These are phyloP conservation scores for Dione vanillae DNA, from an alignment of 2,888 invertebrate species.

Conservation along the genomic window DNA sequence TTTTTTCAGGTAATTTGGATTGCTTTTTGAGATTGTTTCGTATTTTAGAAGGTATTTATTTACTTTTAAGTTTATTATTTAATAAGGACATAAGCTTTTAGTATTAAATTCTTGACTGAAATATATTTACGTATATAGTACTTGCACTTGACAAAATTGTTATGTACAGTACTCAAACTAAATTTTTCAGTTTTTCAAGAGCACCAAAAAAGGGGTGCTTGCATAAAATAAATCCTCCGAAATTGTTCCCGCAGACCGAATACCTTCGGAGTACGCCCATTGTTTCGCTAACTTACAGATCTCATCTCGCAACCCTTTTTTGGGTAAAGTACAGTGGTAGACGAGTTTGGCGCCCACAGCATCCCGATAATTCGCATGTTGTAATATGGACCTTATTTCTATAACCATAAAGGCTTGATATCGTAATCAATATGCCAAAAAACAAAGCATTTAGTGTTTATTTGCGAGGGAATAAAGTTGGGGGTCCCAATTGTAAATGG, in stretches of 20 bases:
- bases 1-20: slow-evolving; percentile 30
- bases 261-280: slow-evolving; percentile 21
- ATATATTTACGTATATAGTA: too few relatives aligned
- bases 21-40: not conserved
- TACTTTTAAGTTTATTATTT: not conserved
- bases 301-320: slow-evolving; percentile 21
- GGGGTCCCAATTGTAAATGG: slow-evolving; percentile 32
- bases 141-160: too few relatives aligned
- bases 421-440: not conserved
- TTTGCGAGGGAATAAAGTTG: slow-evolving; percentile 27
- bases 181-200: not conserved
- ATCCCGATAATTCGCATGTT: not conserved
- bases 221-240: slow-evolving; percentile 9
- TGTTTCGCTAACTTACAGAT: slow-evolving; percentile 21
- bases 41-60: not conserved
- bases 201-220: not conserved
- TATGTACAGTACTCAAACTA: not conserved
- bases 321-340: slow-evolving; percentile 13
- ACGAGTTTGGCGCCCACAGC: not conserved
- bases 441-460: slow-evolving; percentile 20
- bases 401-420: not conserved
- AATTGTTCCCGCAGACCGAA: slow-evolving; percentile 13
- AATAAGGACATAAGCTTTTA: too few relatives aligned
- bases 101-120: too few relatives aligned
- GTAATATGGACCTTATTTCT: slow-evolving; percentile 17